Evolutionary conservation across 2,113 vertebrate genomes (phyloP), one percentile per base, ranked within the genome.

Genomic region (Rhineura floridana): DNA sequence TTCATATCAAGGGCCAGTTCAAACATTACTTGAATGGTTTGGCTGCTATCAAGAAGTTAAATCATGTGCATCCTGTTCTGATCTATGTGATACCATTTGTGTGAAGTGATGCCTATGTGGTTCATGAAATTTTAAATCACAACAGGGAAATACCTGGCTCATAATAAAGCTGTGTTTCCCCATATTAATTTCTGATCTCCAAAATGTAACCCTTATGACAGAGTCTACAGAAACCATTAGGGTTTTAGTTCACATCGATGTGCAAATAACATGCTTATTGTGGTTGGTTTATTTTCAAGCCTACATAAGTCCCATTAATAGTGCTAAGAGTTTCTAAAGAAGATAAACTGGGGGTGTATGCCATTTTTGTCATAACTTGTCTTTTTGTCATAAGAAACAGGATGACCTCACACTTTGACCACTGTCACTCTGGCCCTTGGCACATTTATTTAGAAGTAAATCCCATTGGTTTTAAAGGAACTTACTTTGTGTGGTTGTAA

Each of bases 301-400:
- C 62, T 15, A n/a, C 13, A 23, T 8, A 48, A 67, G 0, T 0
- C 42, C 4, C 0, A 39, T 78, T 52, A 13, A 36, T 25, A 0
- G 1, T 4, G 3, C 3, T 3, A 12, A n/a, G 33, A 50, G 12
- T 0, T 50, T 13, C 75, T 1, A 73, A 3, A 36, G 48, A 2
- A n/a, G 7, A 15, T 50, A 7, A 21, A 0, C 0, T 48, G 39
- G 6, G 1, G 6, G 55, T 17, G 2, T 63, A 12, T 9, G 70
- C 28, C n/a, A 1, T 33, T 73, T 62, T 81, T 7, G 30, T 91
- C 50, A 77, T 3, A 5, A 23, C 25, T 12, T 83, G n/a, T n/a
- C n/a, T n/a, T n/a, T n/a, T n/a, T n/a, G n/a, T n/a, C n/a, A 50
- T 1, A 19, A 17, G 4, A 44, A 21, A 30, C 67, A 1, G 0